Percentiles rank a stretch among this genome's conserved stretches.
Evolutionary conservation across 2,113 vertebrate species (phyloP).

Genomic region (Gavia stellata): DNA sequence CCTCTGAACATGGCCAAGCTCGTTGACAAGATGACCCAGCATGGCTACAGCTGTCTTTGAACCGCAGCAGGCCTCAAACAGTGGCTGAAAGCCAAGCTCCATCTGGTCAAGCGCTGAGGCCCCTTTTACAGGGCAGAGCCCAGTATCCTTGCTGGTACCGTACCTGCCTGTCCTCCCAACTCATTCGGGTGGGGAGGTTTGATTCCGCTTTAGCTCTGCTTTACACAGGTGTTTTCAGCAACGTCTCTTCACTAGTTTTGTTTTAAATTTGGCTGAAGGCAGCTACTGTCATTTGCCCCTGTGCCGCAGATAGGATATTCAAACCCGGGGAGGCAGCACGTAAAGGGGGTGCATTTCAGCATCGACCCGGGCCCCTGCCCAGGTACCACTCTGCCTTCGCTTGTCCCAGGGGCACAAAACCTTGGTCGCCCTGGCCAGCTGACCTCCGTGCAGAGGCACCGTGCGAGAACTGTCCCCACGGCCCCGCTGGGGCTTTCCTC

Average conservation of each 20-base stretch:
- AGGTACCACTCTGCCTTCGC: background rate
- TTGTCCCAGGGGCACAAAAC: background rate
- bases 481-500: too few relatives aligned
- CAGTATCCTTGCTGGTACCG: too few relatives aligned
- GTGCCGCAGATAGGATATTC: too few relatives aligned
- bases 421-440: background rate
- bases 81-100: background rate
- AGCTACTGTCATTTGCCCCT: accelerated
- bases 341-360: too few relatives aligned
- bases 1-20: background rate
- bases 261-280: background rate
- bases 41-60: background rate
- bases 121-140: background rate
- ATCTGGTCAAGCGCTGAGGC: background rate
- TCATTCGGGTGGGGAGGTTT: background rate
- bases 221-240: background rate
- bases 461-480: too few relatives aligned
- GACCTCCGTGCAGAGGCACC: background rate
- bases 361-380: accelerated
- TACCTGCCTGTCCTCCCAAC: background rate
- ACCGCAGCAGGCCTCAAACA: background rate
- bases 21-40: too few relatives aligned
- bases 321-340: too few relatives aligned
- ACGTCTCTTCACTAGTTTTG: accelerated
- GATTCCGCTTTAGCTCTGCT: background rate